These are phyloP conservation scores for Stenoptilia bipunctidactyla DNA, from an alignment of 2,888 invertebrate genomes.

Conservation along the genomic window DNA sequence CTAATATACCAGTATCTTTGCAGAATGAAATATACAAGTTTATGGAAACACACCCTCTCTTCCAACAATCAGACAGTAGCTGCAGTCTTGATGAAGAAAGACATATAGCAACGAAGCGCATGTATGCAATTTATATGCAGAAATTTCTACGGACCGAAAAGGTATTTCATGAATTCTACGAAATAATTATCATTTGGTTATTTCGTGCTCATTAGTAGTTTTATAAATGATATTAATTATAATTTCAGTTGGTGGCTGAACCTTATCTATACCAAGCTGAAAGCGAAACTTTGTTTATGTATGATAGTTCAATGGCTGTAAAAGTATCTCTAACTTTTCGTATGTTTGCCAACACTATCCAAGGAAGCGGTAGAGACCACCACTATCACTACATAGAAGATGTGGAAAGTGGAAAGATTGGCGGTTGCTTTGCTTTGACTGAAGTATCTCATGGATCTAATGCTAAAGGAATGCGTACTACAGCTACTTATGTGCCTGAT, in stretches of 20 bases:
- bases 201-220: no score
- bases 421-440: slow-evolving; percentile 83
- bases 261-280: slow-evolving; percentile 61
- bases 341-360: slow-evolving; percentile 76
- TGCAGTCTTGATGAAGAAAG: slow-evolving; percentile 69
- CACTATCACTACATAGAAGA: slow-evolving; percentile 69
- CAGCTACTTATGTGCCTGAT: slow-evolving; percentile 82
- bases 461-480: slow-evolving; percentile 87
- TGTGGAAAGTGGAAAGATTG: slow-evolving; percentile 36
- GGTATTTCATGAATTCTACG: no score
- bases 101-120: slow-evolving; percentile 66
- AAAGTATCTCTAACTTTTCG: slow-evolving; percentile 76
- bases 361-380: slow-evolving; percentile 75
- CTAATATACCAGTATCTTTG: no score
- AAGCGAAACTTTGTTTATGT: slow-evolving; percentile 68
- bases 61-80: slow-evolving; percentile 79
- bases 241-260: slow-evolving; percentile 48
- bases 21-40: slow-evolving; percentile 70
- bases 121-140: slow-evolving; percentile 76
- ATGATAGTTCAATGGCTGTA: slow-evolving; percentile 74
- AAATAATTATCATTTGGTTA: no score
- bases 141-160: slow-evolving; percentile 71
- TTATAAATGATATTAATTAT: no score
- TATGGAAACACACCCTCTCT: slow-evolving; percentile 81
- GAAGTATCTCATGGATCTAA: slow-evolving; percentile 94